Evolutionary conservation across 2,797 vertebrate species (phyloP), one percentile per base, ranked within the genome.

Genomic region (Hirundo rustica): DNA sequence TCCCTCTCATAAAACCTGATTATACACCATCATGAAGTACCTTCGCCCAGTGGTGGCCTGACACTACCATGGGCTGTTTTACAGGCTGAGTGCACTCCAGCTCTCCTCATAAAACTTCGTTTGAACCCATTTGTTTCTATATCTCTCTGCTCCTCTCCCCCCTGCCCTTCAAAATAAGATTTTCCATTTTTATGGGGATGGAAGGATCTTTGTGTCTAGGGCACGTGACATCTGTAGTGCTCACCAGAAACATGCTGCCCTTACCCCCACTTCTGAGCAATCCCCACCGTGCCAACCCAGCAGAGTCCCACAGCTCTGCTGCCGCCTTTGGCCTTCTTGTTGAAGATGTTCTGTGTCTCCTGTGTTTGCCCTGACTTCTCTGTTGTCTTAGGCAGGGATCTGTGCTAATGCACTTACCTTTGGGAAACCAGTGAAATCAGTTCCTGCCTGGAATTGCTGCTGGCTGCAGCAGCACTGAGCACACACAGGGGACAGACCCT

Each of bases 91-190:
- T 78, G 93, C 90, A 89, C 94, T 96, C 88, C 76, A 80, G 30
- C 54, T 58, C 88, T 89, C 88, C 91, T 95, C 94, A 78, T 97
- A 97, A 96, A 97, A 94, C 95, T 96, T 85, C 60, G 51, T 79
- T 66, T 96, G 95, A 97, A 97, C 95, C 85, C 32, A 1, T 15
- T n/a, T 54, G 48, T 78, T 89, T 89, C 68, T 57, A 51, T 25
- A 44, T 92, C 42, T 80, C 57, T 51, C 51, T 78, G 61, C 53
- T 62, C 48, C 27, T 30, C 30, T 57, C 16, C 25, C 36, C 26
- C 42, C 38, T 36, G 20, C 5, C 26, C 45, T 68, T 81, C 80
- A 70, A 70, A 86, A 88, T 42, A 68, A 91, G n/a, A 38, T 72
- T 85, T 77, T 80, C 47, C 21, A 20, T 44, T 93, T 95, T 89